Evolutionary conservation across 2,113 vertebrate genomes (phyloP).

Genomic region (Protobothrops mucrosquamatus): DNA sequence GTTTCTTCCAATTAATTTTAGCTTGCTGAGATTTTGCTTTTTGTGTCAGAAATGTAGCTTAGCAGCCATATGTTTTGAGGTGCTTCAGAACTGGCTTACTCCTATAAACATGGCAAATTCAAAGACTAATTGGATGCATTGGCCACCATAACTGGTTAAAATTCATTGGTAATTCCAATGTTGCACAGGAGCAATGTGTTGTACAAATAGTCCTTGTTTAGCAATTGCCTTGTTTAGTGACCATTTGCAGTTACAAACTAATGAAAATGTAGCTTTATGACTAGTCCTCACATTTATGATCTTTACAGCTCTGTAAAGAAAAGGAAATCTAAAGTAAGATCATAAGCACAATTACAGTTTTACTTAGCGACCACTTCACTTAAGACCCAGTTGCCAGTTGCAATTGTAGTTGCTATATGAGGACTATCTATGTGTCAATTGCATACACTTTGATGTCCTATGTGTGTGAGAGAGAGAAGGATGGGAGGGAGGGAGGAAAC

Average conservation of each 20-base stretch:
- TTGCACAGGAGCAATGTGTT: background rate
- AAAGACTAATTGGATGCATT: background rate
- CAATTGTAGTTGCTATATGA: background rate
- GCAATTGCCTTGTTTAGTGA: background rate
- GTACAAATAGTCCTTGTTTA: background rate
- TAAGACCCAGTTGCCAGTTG: background rate
- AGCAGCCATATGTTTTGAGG: background rate
- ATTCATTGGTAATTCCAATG: background rate
- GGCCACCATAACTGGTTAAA: background rate
- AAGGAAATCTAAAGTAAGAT: background rate
- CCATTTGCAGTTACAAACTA: background rate
- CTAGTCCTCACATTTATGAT: background rate
- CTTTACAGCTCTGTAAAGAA: background rate
- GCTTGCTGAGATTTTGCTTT: background rate
- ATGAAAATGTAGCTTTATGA: background rate
- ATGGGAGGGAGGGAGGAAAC: background rate
- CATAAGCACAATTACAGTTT: background rate
- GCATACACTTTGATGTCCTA: background rate
- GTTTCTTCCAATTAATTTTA: background rate
- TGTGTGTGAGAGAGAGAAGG: background rate
- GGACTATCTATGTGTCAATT: background rate
- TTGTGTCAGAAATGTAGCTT: background rate
- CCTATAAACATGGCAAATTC: background rate
- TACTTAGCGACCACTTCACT: background rate
- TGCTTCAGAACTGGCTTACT: background rate